Base-by-base conservation (phyloP, 2,113 vertebrate species). In the Scartelaos histophorus region DNA sequence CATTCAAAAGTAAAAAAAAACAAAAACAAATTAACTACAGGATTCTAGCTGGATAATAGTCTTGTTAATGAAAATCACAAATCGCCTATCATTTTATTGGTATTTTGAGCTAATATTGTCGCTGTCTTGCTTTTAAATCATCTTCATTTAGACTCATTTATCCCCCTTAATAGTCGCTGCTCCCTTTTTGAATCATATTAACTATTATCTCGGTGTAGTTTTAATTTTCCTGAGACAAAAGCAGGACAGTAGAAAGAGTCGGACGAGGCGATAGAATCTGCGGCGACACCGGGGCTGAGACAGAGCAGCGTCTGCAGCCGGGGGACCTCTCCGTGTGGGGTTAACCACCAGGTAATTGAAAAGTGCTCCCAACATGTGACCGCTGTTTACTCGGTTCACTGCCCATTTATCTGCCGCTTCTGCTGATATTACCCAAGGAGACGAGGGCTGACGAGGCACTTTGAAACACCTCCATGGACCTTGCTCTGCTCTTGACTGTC, bases 301-400 rank as follows among this genome's bases (percentile, higher is more conserved):
- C 58, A 51, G 51, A 66, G 61, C 67, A 71, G 60, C 53, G 66
- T 60, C 57, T 46, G 82, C 84, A 76, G 81, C 25, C 38, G n/a
- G 56, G 21, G 71, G 81, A 87, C 84, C 86, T 91, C 75, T 81
- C 38, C 16, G 69, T 1, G 53, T 1, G 57, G 74, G 91, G 90
- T 92, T 91, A 90, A 90, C 87, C 69, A 56, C 80, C 53, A 80
- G 81, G 86, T 91, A 92, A 91, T 90, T 89, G 90, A 91, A 92
- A 90, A 88, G 57, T 67, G 75, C 81, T 74, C 78, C 16, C 65
- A 80, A 83, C 87, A 73, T 84, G 82, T 84, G 88, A 79, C 87
- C 81, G 72, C 87, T 90, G 87, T 90, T 90, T 89, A 89, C 88
- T 86, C 70, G 70, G 84, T 92, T 92, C 90, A 92, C 80, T 82